phyloP scores from a whole-genome alignment of 2,888 invertebrate genomes.

The Agonopterix arenella region DNA sequence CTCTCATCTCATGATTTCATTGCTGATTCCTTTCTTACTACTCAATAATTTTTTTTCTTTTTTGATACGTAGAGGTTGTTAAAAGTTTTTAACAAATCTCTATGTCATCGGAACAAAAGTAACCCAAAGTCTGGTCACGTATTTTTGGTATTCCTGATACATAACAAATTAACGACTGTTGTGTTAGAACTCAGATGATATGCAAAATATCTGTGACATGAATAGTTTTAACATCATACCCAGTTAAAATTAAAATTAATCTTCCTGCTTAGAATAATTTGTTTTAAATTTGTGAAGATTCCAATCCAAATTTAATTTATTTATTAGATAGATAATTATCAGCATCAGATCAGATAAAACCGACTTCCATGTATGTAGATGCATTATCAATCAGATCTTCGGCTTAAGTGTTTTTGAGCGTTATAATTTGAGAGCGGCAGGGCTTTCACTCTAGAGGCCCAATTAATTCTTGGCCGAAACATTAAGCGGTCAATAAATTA shows the following conservation, averaged over 20 bases:
- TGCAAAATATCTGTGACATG: no score
- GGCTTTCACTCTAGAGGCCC: constrained; percentile 54
- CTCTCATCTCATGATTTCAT: no score
- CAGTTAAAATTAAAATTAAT: neutral
- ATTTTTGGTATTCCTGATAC: no score
- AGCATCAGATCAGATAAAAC: constrained; percentile 4
- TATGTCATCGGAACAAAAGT: no score
- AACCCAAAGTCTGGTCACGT: no score
- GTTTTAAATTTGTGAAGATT: constrained; percentile 8
- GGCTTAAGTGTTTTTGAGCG: constrained; percentile 50
- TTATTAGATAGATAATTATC: constrained; percentile 9
- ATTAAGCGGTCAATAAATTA: constrained; percentile 66
- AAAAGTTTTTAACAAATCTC: no score
- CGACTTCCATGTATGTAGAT: constrained; percentile 6
- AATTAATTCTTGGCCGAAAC: constrained; percentile 64
- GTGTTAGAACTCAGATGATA: no score
- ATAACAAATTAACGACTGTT: no score
- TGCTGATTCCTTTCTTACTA: no score
- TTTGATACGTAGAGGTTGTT: no score
- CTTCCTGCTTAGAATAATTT: constrained; percentile 2
- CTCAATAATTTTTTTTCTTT: no score
- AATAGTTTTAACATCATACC: no score
- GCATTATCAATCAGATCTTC: constrained; percentile 36
- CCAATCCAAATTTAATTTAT: constrained; percentile 3
- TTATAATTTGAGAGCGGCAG: constrained; percentile 57